Percentiles rank a stretch among this genome's conserved stretches.
Evolutionary conservation across 1,140 invertebrate genomes (phyloP).

Genomic region (Ptiloglossa arizonensis): DNA sequence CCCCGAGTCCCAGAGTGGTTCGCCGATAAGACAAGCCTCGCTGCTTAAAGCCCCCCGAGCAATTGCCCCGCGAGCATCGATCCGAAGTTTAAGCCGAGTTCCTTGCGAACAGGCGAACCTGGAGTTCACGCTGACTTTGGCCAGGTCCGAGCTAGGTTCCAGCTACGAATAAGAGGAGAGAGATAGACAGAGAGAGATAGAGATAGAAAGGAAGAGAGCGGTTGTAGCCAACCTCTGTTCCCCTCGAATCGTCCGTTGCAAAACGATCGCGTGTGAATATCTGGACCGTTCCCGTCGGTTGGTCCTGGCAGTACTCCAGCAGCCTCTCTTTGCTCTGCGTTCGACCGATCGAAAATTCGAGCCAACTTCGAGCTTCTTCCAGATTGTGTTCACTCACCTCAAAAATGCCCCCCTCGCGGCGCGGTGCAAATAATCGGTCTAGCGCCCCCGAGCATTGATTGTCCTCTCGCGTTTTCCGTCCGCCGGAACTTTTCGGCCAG

Average conservation of each 20-base stretch:
- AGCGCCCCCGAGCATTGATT: slow-evolving; percentile 23
- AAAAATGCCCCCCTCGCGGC: slow-evolving; percentile 18
- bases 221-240: too few relatives aligned
- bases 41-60: slow-evolving; percentile 56
- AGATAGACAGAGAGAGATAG: background rate
- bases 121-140: slow-evolving; percentile 58
- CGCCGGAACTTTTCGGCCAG: background rate
- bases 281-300: slow-evolving; percentile 55
- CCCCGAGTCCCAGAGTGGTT: slow-evolving; percentile 57
- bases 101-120: slow-evolving; percentile 49
- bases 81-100: slow-evolving; percentile 64
- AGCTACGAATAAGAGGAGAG: slow-evolving; percentile 3
- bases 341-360: slow-evolving; percentile 59
- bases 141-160: background rate
- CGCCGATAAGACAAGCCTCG: slow-evolving; percentile 58
- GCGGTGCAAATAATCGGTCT: slow-evolving; percentile 48
- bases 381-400: slow-evolving; percentile 52
- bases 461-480: background rate
- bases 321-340: slow-evolving; percentile 40
- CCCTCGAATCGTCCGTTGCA: slow-evolving; percentile 18
- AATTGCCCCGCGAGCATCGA: slow-evolving; percentile 61
- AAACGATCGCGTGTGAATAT: slow-evolving; percentile 67
- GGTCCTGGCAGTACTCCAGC: slow-evolving; percentile 64
- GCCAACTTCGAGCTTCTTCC: slow-evolving; percentile 52
- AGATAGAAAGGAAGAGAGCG: too few relatives aligned